phyloP scores from a whole-genome alignment of 2,113 vertebrate species.

The Marmota flaviventris region DNA sequence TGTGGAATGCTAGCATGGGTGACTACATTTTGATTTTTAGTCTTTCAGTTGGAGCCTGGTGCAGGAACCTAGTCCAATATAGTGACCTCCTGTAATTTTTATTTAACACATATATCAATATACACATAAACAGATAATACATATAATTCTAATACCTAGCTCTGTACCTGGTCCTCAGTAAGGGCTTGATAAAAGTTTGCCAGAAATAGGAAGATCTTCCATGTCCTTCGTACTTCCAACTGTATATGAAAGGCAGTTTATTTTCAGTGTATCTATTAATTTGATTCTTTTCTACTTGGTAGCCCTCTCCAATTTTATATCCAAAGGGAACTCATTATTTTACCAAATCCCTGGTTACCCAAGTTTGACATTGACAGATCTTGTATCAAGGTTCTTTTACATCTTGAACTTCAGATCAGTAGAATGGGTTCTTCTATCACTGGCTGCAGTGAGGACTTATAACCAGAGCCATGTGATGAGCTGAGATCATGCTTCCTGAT shows the following conservation, averaged over 20 bases:
- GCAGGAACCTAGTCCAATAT: neutral
- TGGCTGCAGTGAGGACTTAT: neutral
- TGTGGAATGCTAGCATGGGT: neutral
- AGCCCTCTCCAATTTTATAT: neutral
- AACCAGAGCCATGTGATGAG: neutral
- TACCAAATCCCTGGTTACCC: neutral
- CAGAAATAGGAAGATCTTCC: neutral
- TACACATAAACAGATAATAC: neutral
- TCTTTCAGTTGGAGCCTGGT: neutral
- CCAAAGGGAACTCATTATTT: slow-evolving; percentile 41
- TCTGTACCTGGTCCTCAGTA: neutral
- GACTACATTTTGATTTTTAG: neutral
- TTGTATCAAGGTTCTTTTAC: neutral
- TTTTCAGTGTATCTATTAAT: slow-evolving; percentile 13
- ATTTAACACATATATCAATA: neutral
- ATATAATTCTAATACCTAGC: neutral
- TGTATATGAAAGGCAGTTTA: neutral
- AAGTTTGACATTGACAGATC: neutral
- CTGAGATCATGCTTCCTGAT: neutral
- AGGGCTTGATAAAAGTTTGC: slow-evolving; percentile 31
- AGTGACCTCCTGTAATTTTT: neutral
- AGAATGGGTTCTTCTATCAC: neutral
- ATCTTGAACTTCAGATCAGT: slow-evolving; percentile 25
- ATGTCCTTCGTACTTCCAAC: neutral
- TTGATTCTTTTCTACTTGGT: slow-evolving; percentile 22